phyloP scores from a whole-genome alignment of 2,797 vertebrate genomes.

The Sebastolobus alascanus region DNA sequence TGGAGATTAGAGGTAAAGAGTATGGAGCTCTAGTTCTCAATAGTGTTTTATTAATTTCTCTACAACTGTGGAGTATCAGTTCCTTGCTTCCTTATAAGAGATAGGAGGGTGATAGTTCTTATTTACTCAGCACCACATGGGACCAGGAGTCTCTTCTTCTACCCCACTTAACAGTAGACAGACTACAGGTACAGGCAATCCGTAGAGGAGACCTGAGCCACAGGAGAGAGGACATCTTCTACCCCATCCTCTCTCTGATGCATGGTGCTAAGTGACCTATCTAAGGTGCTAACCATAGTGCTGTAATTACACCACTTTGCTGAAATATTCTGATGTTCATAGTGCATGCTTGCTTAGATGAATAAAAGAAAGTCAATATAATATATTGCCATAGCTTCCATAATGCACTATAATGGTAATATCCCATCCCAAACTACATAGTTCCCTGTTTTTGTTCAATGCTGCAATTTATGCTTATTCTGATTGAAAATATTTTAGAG shows the following conservation, averaged over 20 bases:
- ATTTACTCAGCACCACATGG: constrained; percentile 25
- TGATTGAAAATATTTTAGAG: constrained; percentile 71
- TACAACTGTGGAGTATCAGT: constrained; percentile 57
- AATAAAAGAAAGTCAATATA: constrained; percentile 36
- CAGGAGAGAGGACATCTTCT: constrained; percentile 65
- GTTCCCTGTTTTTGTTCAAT: constrained; percentile 37
- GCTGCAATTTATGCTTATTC: constrained; percentile 67
- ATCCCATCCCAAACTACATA: constrained; percentile 31
- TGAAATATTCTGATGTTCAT: constrained; percentile 71
- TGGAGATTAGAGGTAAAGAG: constrained; percentile 40
- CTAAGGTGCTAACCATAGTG: constrained; percentile 78
- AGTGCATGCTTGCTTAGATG: constrained; percentile 73
- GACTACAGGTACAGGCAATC: constrained; percentile 47
- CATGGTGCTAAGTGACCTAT: constrained; percentile 84
- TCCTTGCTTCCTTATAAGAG: constrained; percentile 41
- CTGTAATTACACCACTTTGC: constrained; percentile 80
- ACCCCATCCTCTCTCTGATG: constrained; percentile 83
- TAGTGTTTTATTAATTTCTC: constrained; percentile 54
- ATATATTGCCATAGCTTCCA: constrained; percentile 64
- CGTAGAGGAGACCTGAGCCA: constrained; percentile 84
- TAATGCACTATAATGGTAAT: constrained; percentile 57
- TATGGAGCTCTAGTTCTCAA: constrained; percentile 57
- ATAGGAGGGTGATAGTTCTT: constrained; percentile 26
- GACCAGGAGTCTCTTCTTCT: constrained; percentile 46
- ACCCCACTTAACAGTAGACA: constrained; percentile 33